Percentiles rank a stretch among this genome's conserved stretches.
These are phyloP conservation scores for Amiota communis DNA, from an alignment of 2,888 invertebrate genomes.

Conservation along the genomic window DNA sequence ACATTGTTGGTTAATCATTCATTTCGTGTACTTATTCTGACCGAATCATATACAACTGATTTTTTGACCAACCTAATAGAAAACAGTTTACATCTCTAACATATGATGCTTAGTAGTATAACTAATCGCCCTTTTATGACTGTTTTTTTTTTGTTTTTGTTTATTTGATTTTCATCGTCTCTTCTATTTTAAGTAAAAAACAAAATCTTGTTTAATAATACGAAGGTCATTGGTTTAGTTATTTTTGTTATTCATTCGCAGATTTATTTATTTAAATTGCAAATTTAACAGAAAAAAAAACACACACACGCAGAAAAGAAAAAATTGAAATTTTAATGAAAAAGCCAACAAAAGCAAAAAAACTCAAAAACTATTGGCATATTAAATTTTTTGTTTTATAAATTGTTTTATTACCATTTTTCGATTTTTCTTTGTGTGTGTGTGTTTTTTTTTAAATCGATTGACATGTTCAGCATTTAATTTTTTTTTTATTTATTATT, in stretches of 20 bases:
- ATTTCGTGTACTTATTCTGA: too few relatives aligned
- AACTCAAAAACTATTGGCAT: conserved; percentile 40
- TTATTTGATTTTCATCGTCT: too few relatives aligned
- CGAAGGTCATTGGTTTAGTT: conserved; percentile 43
- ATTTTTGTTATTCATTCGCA: conserved; percentile 22
- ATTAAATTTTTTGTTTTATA: conserved; percentile 11
- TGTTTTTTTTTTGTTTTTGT: too few relatives aligned
- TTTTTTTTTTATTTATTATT: neutral
- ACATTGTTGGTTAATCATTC: too few relatives aligned
- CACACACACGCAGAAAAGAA: conserved; percentile 40
- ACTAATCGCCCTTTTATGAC: too few relatives aligned
- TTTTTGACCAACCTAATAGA: too few relatives aligned
- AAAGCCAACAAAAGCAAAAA: conserved; percentile 34
- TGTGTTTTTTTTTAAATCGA: neutral
- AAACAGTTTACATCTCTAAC: too few relatives aligned
- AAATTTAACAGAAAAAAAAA: conserved; percentile 44
- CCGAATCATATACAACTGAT: too few relatives aligned
- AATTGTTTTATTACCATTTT: neutral
- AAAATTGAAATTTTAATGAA: conserved; percentile 7
- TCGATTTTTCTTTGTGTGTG: neutral
- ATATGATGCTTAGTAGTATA: too few relatives aligned
- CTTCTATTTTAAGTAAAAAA: too few relatives aligned
- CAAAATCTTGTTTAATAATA: neutral
- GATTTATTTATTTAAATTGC: conserved; percentile 55
- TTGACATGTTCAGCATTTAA: conserved; percentile 5